A percentile compares a stretch with the other conserved stretches of the same genome.
Conservation (phyloP, 2,113 vertebrate genomes). For the Vicugna pacos region DNA sequence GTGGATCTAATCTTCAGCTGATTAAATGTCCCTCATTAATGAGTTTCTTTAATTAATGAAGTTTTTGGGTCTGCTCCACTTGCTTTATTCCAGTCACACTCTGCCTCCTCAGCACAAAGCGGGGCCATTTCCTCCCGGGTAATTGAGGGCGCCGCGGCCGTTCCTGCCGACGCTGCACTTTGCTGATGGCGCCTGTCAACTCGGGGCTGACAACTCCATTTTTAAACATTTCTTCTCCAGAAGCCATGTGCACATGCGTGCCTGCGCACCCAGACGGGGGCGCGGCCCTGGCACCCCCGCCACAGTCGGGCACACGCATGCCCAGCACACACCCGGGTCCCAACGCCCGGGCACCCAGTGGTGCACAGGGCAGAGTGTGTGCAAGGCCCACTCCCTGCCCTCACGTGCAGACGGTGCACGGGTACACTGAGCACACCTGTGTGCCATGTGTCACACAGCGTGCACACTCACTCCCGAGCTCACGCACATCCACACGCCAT, state of each 20-base stretch:
- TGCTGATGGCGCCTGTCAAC: slow-evolving; percentile 84
- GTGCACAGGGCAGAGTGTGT: accelerated
- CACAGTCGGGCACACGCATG: accelerated
- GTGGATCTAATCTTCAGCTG: slow-evolving; percentile 86
- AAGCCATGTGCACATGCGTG: background rate
- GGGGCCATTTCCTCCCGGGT: slow-evolving; percentile 86
- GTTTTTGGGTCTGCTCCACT: slow-evolving; percentile 89
- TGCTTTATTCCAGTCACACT: slow-evolving; percentile 83
- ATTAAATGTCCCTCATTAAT: slow-evolving; percentile 91
- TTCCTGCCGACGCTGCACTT: slow-evolving; percentile 89
- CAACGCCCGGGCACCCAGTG: background rate
- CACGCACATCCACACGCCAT: too few relatives aligned
- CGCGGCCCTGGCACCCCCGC: background rate
- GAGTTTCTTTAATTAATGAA: slow-evolving; percentile 91
- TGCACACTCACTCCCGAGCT: background rate
- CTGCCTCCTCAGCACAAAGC: slow-evolving; percentile 90
- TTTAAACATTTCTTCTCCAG: slow-evolving; percentile 80
- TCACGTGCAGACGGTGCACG: too few relatives aligned
- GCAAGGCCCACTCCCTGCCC: background rate
- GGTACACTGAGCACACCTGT: too few relatives aligned
- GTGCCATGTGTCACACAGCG: accelerated
- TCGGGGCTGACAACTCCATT: slow-evolving; percentile 81
- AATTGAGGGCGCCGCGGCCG: slow-evolving; percentile 76
- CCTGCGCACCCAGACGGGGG: background rate
- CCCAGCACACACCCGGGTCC: background rate